Evolutionary conservation across 2,113 vertebrate genomes (phyloP), one percentile per base, ranked within the genome.

Genomic region (Eulacestoma nigropectus): DNA sequence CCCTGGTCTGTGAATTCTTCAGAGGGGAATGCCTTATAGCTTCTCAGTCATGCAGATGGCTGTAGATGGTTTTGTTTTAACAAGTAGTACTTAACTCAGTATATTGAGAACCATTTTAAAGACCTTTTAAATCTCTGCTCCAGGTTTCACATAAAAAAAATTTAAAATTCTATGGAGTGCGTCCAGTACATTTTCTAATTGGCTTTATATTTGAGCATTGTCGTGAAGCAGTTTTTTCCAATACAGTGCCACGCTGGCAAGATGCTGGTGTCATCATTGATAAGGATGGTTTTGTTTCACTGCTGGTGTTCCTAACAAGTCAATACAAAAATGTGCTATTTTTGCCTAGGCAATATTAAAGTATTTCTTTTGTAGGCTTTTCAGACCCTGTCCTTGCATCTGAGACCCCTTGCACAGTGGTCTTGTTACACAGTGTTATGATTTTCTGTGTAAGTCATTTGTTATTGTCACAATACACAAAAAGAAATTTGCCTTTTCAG

Each of bases 21-120:
- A 47, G 32, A 44, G 27, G 16, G 23, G 9, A 83, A 50, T 79
- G 56, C 15, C 20, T 7, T 72, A 11, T 21, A 57, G 16, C 39
- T 83, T 84, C 64, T 67, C 32, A 39, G 19, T 85, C 6, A 10
- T 0, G 1, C 32, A 42, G 13, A 32, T 72, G 0, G 0, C 18
- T 94, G 18, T 63, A 70, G 52, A 50, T 88, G 21, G 2, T 70
- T 74, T 65, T 76, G 42, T 53, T 90, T 70, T 60, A 84, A 33
- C 37, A 65, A 53, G 4, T 29, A 77, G 32, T 14, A n/a, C 12
- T 85, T 92, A 29, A 84, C 16, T 76, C 23, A 26, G 22, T 78
- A 30, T 53, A 53, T 56, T 87, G 42, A 67, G 62, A 83, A 53
- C 9, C 5, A 5, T 77, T 69, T 35, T 62, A 67, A 80, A 84